Conservation (phyloP, 2,113 vertebrate genomes). For the Glaucomys volans region DNA sequence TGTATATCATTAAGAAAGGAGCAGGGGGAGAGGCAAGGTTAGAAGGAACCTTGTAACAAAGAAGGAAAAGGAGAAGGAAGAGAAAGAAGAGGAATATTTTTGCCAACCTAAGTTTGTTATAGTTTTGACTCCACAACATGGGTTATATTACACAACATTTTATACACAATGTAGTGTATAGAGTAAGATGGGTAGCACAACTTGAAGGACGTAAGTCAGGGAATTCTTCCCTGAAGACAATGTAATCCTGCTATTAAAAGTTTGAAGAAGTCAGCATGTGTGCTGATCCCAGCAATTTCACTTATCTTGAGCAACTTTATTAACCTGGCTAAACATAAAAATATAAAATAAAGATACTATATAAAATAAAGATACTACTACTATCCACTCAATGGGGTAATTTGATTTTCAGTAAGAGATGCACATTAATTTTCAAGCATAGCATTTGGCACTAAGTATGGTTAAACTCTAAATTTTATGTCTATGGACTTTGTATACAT, state of each 20-base stretch:
- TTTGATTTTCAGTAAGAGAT: background rate
- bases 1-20: background rate
- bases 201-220: background rate
- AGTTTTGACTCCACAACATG: background rate
- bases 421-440: background rate
- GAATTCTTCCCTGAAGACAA: background rate
- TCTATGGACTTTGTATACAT: background rate
- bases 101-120: background rate
- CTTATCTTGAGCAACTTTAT: conserved; percentile 8
- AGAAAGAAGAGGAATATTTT: background rate
- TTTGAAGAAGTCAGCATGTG: background rate
- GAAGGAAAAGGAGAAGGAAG: background rate
- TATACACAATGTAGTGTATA: background rate
- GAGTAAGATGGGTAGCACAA: background rate
- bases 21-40: background rate
- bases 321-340: background rate
- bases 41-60: background rate
- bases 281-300: background rate
- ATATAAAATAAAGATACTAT: background rate
- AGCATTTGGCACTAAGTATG: background rate
- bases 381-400: background rate
- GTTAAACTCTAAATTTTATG: background rate
- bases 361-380: background rate
- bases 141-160: background rate
- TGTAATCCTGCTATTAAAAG: background rate